Conservation (phyloP, 30 jellyfish, hydroid and myxozoan genomes). For the Catostylus mosaicus region DNA sequence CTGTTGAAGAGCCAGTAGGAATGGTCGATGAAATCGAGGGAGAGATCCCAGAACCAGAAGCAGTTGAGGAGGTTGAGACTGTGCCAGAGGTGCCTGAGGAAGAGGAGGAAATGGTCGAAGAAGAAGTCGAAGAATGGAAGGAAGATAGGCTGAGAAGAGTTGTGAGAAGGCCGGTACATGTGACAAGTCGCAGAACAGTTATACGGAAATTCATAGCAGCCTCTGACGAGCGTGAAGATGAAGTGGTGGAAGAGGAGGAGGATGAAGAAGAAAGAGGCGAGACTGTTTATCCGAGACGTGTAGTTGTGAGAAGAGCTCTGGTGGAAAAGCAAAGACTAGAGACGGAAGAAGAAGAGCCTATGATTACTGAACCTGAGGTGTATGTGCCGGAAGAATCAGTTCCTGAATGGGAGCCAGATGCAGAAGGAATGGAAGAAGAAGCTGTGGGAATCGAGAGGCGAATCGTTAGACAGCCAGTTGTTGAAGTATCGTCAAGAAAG, state of each 20-base stretch:
- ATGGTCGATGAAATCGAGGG: conserved; percentile 26
- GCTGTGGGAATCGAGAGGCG: conserved; percentile 44
- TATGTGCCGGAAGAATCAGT: conserved; percentile 38
- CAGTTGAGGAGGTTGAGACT: conserved; percentile 23
- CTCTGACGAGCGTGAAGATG: conserved; percentile 52
- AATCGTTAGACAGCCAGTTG: conserved; percentile 48
- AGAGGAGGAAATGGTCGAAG: conserved; percentile 13
- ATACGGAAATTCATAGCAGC: conserved; percentile 54
- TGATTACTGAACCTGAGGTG: conserved; percentile 45
- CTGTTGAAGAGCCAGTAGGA: no score
- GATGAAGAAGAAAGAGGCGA: conserved; percentile 20
- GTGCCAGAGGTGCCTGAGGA: conserved; percentile 38
- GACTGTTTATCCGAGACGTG: conserved; percentile 48
- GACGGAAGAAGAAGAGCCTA: conserved; percentile 27
- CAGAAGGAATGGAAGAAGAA: conserved; percentile 19
- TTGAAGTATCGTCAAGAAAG: conserved; percentile 32
- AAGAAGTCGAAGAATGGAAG: conserved; percentile 8
- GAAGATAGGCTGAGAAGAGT: conserved; percentile 47
- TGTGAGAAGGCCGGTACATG: conserved; percentile 67
- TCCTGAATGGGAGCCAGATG: conserved; percentile 17
- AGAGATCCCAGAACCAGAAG: conserved; percentile 39
- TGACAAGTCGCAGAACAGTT: conserved; percentile 68
- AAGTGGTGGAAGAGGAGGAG: conserved; percentile 46
- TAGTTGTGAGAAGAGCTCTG: conserved; percentile 51
- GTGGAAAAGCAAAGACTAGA: neutral